Base-by-base conservation (phyloP, 2,888 invertebrate species). In the Melinopterus prodromus region DNA sequence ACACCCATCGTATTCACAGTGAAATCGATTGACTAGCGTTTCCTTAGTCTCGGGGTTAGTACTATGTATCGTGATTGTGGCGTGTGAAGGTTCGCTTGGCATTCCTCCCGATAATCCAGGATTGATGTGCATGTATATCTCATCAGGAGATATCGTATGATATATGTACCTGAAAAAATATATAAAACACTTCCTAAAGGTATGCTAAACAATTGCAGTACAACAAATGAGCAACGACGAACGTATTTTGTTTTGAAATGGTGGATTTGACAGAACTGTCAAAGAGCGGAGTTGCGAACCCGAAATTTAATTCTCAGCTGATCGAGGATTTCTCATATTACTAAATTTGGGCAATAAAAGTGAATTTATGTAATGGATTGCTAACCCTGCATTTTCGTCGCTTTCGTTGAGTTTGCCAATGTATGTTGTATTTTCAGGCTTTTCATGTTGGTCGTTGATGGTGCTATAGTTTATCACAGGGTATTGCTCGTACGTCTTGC, bases 1-100 rank as follows among this genome's bases (percentile, higher is more conserved):
- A 88, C 98, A 98, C 15, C 96, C 96, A 82, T 95, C 95, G 90
- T 95, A 97, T 90, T 97, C 96, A 90, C 98, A 98, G 86, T 92
- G 93, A 89, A 96, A 97, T 85, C 97, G 91, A 84, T 93, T 84
- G 70, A 92, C 90, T 86, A 91, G 91, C 77, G 91, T 91, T 84
- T 92, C 91, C 86, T 91, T 91, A 70, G 91, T 92, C 79, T 91
- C 89, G 76, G 92, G 91, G 88, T 93, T 91, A 15, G 91, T 91
- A 81, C 91, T 91, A 89, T 94, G 94, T 84, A 94, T 92, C 78
- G 93, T 93, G 81, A 94, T 90, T 76, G 93, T 93, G 78, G 94
- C 93, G 89, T 94, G 93, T 80, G 93, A 92, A 16, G 93, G 93
- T 87, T 94, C 92, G 82, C 91, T 91, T 76, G 93, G 93, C 91